phyloP scores from a whole-genome alignment of 2,888 invertebrate genomes.

The Hypselothyrea guttata region DNA sequence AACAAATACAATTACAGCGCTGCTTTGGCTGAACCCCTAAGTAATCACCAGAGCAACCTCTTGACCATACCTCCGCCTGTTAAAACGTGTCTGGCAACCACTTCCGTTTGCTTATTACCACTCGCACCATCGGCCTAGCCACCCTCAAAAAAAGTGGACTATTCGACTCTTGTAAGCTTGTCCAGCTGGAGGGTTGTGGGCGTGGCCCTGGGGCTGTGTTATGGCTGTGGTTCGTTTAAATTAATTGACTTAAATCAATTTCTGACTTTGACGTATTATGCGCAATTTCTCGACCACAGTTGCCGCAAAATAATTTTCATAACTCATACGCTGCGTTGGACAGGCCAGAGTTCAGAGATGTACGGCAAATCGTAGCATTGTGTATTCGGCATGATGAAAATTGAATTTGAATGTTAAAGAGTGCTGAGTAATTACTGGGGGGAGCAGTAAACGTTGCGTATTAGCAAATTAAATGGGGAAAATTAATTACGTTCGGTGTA shows the following conservation, averaged over 20 bases:
- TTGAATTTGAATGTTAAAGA: not conserved
- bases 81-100: slow-evolving; percentile 67
- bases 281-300: slow-evolving; percentile 59
- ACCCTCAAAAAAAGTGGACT: slow-evolving; percentile 43
- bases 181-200: slow-evolving; percentile 2
- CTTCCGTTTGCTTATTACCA: slow-evolving; percentile 71
- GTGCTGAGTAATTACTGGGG: not conserved
- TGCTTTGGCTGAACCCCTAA: slow-evolving; percentile 26
- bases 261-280: slow-evolving; percentile 76
- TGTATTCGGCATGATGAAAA: too few relatives aligned
- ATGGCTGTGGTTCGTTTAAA: slow-evolving; percentile 65
- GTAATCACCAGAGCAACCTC: slow-evolving; percentile 20
- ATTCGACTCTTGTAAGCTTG: slow-evolving; percentile 21
- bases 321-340: slow-evolving; percentile 62
- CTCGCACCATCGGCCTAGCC: slow-evolving; percentile 26
- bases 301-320: slow-evolving; percentile 66
- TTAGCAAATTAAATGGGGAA: too few relatives aligned
- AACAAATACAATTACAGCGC: slow-evolving; percentile 50
- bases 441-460: too few relatives aligned
- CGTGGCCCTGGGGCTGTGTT: slow-evolving; percentile 24
- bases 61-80: not conserved
- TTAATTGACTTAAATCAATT: slow-evolving; percentile 79
- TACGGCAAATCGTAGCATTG: too few relatives aligned
- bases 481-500: too few relatives aligned
- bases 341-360: slow-evolving; percentile 10